phyloP scores from a whole-genome alignment of 1,140 invertebrate species.

The Drosophila ogumai region DNA sequence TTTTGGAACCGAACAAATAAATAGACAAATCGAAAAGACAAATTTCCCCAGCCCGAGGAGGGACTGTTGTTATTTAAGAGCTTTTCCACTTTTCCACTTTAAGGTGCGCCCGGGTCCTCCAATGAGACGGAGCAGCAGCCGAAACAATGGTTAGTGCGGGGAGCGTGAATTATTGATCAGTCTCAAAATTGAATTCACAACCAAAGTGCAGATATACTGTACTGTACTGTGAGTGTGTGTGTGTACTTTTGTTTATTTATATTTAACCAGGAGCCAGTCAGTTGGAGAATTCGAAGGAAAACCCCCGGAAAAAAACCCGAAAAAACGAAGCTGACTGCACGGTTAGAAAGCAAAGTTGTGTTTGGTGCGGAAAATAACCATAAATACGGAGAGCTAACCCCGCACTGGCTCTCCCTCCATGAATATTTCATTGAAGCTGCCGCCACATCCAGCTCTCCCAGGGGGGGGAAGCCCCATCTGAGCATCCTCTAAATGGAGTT shows the following conservation, averaged over 20 bases:
- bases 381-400: conserved; percentile 42
- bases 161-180: conserved; percentile 53
- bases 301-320: conserved; percentile 1
- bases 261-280: conserved; percentile 45
- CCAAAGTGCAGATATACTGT: conserved; percentile 23
- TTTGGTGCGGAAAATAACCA: conserved; percentile 49
- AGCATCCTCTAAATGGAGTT: conserved; percentile 46
- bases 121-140: not conserved
- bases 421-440: conserved; percentile 44
- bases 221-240: not conserved
- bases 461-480: conserved; percentile 5
- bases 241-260: conserved; percentile 36
- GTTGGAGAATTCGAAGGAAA: conserved; percentile 31
- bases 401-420: conserved; percentile 11
- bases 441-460: conserved; percentile 15
- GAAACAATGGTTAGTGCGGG: conserved; percentile 46
- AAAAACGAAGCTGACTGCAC: conserved; percentile 15
- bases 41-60: not conserved
- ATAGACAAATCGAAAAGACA: conserved; percentile 53
- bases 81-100: conserved; percentile 16
- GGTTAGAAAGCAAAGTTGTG: conserved; percentile 52
- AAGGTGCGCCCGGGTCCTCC: conserved; percentile 11
- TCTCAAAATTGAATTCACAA: conserved; percentile 59
- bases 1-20: conserved; percentile 51
- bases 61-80: conserved; percentile 26